These are phyloP conservation scores for Pseudopleuronectes americanus DNA, from an alignment of 2,797 vertebrate genomes.

Conservation along the genomic window DNA sequence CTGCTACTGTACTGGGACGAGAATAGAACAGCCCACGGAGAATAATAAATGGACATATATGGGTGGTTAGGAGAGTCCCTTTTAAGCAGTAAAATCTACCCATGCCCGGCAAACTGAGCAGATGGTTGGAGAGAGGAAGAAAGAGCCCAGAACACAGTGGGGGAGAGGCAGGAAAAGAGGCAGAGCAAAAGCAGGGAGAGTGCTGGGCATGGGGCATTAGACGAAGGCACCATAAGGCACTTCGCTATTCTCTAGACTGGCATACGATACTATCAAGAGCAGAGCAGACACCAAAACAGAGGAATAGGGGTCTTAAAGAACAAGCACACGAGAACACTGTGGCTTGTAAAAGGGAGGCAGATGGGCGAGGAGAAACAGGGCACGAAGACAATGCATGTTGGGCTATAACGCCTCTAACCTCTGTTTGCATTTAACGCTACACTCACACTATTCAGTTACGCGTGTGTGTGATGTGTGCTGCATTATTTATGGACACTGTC, in stretches of 20 bases:
- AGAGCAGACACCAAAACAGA: conserved; percentile 45
- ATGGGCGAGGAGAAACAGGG: conserved; percentile 58
- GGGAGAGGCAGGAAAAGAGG: conserved; percentile 60
- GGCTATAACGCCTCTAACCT: conserved; percentile 60
- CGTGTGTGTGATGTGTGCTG: conserved; percentile 54
- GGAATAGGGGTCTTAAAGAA: conserved; percentile 57
- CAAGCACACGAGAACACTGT: conserved; percentile 48
- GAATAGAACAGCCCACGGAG: conserved; percentile 74
- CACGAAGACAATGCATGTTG: conserved; percentile 61
- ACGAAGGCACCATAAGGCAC: conserved; percentile 65
- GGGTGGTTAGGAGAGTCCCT: conserved; percentile 77
- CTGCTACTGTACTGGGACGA: conserved; percentile 70
- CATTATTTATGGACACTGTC: conserved; percentile 75
- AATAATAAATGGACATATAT: conserved; percentile 82
- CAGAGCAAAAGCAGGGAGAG: conserved; percentile 43
- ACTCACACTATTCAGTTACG: conserved; percentile 17
- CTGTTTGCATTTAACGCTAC: conserved; percentile 65
- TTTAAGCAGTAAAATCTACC: conserved; percentile 78
- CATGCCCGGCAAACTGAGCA: conserved; percentile 79
- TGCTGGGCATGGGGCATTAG: conserved; percentile 51
- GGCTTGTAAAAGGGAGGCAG: conserved; percentile 63
- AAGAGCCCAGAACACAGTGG: conserved; percentile 78
- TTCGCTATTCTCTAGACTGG: conserved; percentile 54
- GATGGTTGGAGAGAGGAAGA: conserved; percentile 77
- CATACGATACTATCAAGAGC: conserved; percentile 54